Evolutionary conservation across 2,797 vertebrate genomes (phyloP).

Genomic region (Microtus obscurus): DNA sequence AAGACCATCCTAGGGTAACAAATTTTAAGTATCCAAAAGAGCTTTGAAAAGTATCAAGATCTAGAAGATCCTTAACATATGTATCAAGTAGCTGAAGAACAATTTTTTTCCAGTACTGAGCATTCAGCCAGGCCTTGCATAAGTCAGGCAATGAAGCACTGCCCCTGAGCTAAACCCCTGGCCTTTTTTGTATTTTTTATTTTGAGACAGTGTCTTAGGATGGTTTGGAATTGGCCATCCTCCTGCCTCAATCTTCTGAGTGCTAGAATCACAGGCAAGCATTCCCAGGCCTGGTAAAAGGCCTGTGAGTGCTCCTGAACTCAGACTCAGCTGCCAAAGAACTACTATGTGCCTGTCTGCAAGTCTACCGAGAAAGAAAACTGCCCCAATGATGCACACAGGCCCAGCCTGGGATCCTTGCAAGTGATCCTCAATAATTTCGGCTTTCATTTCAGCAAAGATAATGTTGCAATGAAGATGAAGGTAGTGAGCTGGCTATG

Average conservation of each 20-base stretch:
- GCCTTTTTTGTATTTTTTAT: not conserved
- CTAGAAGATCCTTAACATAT: slow-evolving; percentile 41
- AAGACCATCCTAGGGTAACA: not conserved
- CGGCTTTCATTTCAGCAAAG: slow-evolving; percentile 37
- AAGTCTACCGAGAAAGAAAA: slow-evolving; percentile 45
- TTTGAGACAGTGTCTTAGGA: not conserved
- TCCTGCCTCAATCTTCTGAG: not conserved
- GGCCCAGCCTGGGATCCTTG: not conserved
- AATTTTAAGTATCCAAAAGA: slow-evolving; percentile 52
- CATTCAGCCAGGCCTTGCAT: not conserved
- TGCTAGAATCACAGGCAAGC: not conserved
- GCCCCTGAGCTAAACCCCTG: not conserved
- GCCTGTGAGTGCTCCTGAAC: slow-evolving; percentile 13
- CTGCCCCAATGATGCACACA: not conserved
- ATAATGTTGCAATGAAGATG: not conserved
- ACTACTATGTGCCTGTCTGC: slow-evolving; percentile 21
- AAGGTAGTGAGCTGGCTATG: not conserved
- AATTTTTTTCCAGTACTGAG: not conserved
- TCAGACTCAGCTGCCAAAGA: slow-evolving; percentile 61
- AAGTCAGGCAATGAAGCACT: not conserved
- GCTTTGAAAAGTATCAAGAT: slow-evolving; percentile 59
- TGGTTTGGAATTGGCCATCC: not conserved
- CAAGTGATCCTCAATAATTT: slow-evolving; percentile 13
- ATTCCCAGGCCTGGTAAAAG: not conserved
- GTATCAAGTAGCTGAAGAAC: slow-evolving; percentile 7